phyloP scores from a whole-genome alignment of 2,113 vertebrate species.

The Aythya baeri region DNA sequence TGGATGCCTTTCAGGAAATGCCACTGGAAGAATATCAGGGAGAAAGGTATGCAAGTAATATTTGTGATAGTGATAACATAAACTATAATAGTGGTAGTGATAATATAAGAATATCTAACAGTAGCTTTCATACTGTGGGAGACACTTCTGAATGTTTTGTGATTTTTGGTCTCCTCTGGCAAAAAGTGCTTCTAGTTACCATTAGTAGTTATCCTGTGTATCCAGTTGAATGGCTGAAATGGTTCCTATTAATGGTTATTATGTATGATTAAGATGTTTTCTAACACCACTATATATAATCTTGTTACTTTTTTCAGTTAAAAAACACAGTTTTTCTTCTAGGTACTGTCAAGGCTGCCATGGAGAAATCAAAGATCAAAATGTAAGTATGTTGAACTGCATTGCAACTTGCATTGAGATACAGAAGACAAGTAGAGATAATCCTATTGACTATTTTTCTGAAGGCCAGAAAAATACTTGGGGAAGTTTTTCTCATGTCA shows the following conservation, averaged over 20 bases:
- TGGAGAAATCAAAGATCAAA: conserved; percentile 89
- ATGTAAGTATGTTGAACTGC: conserved; percentile 80
- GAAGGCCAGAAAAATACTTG: not conserved
- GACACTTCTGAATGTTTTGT: not conserved
- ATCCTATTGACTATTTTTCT: not conserved
- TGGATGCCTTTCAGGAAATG: conserved; percentile 88
- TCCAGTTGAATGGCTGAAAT: not conserved
- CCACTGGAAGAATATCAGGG: conserved; percentile 77
- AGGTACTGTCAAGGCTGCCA: conserved; percentile 94
- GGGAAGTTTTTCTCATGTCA: not conserved
- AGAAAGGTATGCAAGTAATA: conserved; percentile 78
- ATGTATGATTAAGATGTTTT: not conserved
- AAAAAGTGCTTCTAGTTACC: not conserved
- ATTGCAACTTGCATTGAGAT: not conserved
- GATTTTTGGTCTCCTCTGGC: not conserved
- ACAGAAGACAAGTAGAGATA: not conserved
- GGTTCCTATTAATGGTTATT: not conserved
- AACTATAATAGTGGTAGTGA: not conserved
- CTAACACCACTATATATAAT: not conserved
- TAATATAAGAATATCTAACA: not conserved
- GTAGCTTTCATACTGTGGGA: not conserved
- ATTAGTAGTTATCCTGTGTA: not conserved
- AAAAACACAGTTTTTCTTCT: conserved; percentile 58
- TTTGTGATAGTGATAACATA: not conserved
- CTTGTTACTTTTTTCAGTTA: not conserved